Evolutionary conservation across 2,113 vertebrate species (phyloP).

Genomic region (Dicerorhinus sumatrensis): DNA sequence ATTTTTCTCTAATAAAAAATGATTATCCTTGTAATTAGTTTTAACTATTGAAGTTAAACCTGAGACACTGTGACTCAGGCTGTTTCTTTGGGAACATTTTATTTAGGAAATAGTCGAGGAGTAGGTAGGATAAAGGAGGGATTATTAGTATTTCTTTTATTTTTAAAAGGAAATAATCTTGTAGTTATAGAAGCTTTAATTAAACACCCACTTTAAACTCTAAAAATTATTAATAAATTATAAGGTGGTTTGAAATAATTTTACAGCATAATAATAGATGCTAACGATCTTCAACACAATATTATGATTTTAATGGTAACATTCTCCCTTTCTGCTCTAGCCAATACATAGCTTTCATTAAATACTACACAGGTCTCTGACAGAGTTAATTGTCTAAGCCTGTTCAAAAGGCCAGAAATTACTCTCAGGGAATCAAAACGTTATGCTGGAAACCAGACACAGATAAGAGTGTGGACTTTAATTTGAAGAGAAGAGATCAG

Average conservation of each 20-base stretch:
- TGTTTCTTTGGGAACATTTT: not conserved
- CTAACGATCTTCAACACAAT: not conserved
- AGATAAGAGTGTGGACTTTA: constrained; percentile 65
- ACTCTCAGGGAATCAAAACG: constrained; percentile 68
- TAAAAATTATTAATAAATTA: constrained; percentile 56
- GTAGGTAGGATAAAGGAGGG: not conserved
- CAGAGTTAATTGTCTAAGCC: constrained; percentile 68
- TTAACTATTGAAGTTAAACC: not conserved
- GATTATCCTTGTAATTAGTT: constrained; percentile 14
- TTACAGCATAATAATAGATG: constrained; percentile 24
- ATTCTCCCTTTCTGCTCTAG: not conserved
- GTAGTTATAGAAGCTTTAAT: constrained; percentile 30
- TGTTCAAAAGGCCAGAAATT: constrained; percentile 66
- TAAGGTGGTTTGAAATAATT: constrained; percentile 45
- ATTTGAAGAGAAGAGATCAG: constrained; percentile 61
- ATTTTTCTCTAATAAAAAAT: constrained; percentile 56
- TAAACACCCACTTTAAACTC: constrained; percentile 42
- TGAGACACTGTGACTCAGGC: not conserved
- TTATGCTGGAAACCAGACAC: constrained; percentile 61
- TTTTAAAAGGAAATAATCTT: constrained; percentile 43
- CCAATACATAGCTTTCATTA: constrained; percentile 56
- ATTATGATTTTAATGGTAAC: constrained; percentile 49
- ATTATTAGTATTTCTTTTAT: constrained; percentile 50
- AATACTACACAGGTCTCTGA: constrained; percentile 50
- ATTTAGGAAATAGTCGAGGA: not conserved